phyloP scores from a whole-genome alignment of 92 coral and sea anemone species.

The Porites rus region DNA sequence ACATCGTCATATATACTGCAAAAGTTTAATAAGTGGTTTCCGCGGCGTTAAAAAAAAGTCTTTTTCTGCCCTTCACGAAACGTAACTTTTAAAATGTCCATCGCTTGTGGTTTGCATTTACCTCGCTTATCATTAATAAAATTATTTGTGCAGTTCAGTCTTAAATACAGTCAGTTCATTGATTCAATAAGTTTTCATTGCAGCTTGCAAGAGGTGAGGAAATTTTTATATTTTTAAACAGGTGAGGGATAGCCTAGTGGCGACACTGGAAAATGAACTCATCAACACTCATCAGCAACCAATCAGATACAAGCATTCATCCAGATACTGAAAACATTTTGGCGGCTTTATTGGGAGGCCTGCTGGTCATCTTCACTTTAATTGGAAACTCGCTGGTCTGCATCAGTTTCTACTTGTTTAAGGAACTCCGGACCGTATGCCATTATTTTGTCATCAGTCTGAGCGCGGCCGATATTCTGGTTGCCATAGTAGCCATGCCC shows the following conservation, averaged over 20 bases:
- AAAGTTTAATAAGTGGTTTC: neutral
- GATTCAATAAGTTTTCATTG: neutral
- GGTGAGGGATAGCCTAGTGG: neutral
- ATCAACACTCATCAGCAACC: conserved; percentile 11
- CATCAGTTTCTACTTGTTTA: conserved; percentile 74
- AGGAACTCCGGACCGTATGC: conserved; percentile 80
- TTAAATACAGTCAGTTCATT: neutral
- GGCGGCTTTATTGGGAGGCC: conserved; percentile 75
- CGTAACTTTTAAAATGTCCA: neutral
- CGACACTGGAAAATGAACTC: conserved; percentile 10
- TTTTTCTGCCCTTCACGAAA: neutral
- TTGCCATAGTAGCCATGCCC: conserved; percentile 88
- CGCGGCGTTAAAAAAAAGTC: neutral
- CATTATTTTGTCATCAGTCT: conserved; percentile 90
- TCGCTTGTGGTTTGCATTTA: neutral
- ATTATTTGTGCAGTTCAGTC: neutral
- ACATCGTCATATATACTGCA: no score
- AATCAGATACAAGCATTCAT: conserved; percentile 22
- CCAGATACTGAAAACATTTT: conserved; percentile 62
- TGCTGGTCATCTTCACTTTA: conserved; percentile 67
- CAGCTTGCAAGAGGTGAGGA: neutral
- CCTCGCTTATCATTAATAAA: neutral
- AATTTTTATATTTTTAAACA: conserved; percentile 7
- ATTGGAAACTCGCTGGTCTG: conserved; percentile 77
- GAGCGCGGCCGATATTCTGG: conserved; percentile 86